Evolutionary conservation across 2,888 invertebrate genomes (phyloP), one percentile per base, ranked within the genome.

Genomic region (Hetaerina titia): DNA sequence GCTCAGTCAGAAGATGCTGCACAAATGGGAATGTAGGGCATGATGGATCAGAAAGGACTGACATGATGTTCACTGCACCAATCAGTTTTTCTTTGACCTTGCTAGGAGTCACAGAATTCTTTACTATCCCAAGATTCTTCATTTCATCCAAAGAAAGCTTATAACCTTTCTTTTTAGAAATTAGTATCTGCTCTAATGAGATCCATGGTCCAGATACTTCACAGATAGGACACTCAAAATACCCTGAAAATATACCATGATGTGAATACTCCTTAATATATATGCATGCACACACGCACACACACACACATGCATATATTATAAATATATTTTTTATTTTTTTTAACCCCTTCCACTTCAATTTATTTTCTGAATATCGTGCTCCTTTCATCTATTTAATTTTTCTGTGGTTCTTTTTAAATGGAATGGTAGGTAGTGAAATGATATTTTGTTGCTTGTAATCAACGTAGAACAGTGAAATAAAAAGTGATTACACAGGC

Each of bases 191-290:
- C 96, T 98, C 97, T 92, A 98, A 96, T 95, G 97, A 97, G 96
- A 96, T 97, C 97, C 98, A 98, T 57, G 98, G 97, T 6, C 98
- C 98, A 95, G 97, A 97, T n/a, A 97, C 96, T 96, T 97, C 98
- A 96, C 98, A 98, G 95, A 97, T 97, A 57, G 98, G 97, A 96
- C 98, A 98, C 94, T 98, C 96, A 96, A 98, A 98, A 96, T 97
- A 97, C 94, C 98, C 98, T 98, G 96, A 15, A 97, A 97, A 95
- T 89, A 45, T 2, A 45, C 45, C 45, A 45, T 45, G 45, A 45
- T 11, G 5, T n/a, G 13, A 22, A n/a, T 69, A 22, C 6, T 69
- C 15, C n/a, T n/a, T n/a, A n/a, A n/a, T n/a, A n/a, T n/a, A n/a
- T n/a, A n/a, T n/a, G n/a, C n/a, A n/a, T n/a, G n/a, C n/a, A n/a